Conservation (phyloP, 2,888 invertebrate genomes). For the Saturnia pavonia region DNA sequence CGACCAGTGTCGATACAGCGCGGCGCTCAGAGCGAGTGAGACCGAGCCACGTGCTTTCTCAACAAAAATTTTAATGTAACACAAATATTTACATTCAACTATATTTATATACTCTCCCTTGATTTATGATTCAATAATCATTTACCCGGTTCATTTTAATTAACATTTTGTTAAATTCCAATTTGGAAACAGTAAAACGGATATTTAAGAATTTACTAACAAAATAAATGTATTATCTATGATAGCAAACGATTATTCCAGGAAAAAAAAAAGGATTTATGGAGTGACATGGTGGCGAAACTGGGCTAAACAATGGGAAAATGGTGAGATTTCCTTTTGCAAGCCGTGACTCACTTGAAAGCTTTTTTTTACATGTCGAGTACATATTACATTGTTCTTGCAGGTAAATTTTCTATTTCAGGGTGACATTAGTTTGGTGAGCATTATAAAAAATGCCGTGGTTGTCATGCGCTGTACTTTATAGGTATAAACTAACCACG, state of each 20-base stretch:
- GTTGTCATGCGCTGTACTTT: neutral
- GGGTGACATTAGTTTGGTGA: neutral
- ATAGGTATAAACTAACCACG: no score
- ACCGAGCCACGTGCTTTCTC: neutral
- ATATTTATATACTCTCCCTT: conserved; percentile 1
- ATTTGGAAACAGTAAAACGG: neutral
- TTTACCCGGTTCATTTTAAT: conserved; percentile 7
- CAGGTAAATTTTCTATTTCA: neutral
- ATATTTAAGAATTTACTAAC: neutral
- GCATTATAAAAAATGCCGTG: no score
- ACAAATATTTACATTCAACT: conserved; percentile 9
- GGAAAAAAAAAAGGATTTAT: no score
- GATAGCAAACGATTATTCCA: no score
- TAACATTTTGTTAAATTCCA: neutral
- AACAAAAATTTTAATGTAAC: conserved; percentile 2
- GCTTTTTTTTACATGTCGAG: no score
- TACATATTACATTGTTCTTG: no score
- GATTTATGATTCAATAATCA: conserved; percentile 3
- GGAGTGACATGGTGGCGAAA: neutral
- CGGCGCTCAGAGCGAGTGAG: neutral
- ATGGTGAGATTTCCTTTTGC: no score
- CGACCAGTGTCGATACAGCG: neutral
- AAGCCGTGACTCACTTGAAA: no score
- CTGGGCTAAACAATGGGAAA: neutral
- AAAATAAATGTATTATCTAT: neutral